Conservation (phyloP, 2,797 vertebrate species). For the Chlorospingus flavigularis region DNA sequence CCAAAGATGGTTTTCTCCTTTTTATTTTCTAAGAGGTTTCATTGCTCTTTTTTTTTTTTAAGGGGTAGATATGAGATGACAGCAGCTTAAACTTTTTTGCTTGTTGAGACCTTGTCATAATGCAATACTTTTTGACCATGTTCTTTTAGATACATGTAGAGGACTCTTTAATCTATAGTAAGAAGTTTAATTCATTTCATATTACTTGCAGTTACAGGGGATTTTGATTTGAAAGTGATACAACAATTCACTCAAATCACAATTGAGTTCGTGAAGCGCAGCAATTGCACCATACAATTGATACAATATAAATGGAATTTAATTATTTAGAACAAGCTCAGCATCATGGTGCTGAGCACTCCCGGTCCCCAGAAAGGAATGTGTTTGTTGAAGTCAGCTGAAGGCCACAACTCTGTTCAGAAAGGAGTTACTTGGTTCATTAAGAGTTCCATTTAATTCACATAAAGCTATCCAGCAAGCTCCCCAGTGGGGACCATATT, state of each 20-base stretch:
- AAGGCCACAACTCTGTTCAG: background rate
- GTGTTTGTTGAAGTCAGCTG: background rate
- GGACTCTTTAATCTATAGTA: background rate
- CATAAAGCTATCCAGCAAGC: background rate
- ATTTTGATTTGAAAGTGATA: background rate
- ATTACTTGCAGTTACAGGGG: background rate
- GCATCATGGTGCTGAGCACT: background rate
- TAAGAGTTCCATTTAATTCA: background rate
- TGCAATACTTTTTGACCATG: background rate
- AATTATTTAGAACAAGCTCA: background rate
- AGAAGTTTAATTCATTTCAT: background rate
- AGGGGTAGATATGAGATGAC: background rate
- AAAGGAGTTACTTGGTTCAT: background rate
- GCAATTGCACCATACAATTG: background rate
- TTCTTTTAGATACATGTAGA: background rate
- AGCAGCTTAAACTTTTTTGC: background rate
- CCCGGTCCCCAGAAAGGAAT: background rate
- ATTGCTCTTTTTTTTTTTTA: background rate
- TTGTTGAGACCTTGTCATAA: background rate
- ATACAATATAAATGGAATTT: background rate
- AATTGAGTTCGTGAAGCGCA: background rate
- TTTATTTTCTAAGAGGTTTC: background rate
- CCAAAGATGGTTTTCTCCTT: background rate
- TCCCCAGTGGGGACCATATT: rapidly evolving
- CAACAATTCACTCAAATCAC: background rate